These are phyloP conservation scores for Apostichopus japonicus DNA, from an alignment of 35 echinoderm and acorn worm species.

Conservation along the genomic window DNA sequence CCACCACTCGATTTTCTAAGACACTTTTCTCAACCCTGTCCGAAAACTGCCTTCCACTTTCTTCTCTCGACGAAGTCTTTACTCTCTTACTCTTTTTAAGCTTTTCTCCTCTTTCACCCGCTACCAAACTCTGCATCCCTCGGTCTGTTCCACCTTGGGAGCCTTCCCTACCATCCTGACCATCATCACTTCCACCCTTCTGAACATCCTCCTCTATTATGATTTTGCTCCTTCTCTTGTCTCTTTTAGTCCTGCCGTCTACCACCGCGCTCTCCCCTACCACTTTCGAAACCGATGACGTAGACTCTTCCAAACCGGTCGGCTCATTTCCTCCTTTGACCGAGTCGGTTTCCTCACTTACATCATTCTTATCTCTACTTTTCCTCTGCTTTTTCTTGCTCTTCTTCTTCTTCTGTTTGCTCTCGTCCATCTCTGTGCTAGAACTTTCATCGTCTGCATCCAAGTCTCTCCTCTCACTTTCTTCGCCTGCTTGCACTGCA, in stretches of 20 bases:
- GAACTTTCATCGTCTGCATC: conserved; percentile 47
- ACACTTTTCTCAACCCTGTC: neutral
- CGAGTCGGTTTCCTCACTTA: neutral
- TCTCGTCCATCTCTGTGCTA: neutral
- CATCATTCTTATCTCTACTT: neutral
- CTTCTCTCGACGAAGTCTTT: neutral
- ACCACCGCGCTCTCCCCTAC: neutral
- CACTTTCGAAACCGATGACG: neutral
- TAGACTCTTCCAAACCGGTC: conserved; percentile 56
- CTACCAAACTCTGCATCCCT: neutral
- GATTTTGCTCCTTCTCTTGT: neutral
- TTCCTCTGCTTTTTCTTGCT: neutral
- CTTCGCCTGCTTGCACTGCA: neutral
- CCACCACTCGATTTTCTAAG: neutral
- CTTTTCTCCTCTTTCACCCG: neutral
- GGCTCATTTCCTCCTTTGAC: conserved; percentile 62
- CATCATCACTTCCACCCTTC: neutral
- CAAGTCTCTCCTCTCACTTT: neutral
- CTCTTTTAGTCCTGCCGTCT: neutral
- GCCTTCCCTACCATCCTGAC: neutral
- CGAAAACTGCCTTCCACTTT: neutral
- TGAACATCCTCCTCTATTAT: neutral
- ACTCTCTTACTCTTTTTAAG: neutral
- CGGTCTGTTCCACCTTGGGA: neutral
- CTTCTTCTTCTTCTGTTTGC: neutral